A percentile compares a stretch with the other conserved stretches of the same genome.
Evolutionary conservation across 2,113 vertebrate genomes (phyloP).

Genomic region (Dendrocopos noguchii): DNA sequence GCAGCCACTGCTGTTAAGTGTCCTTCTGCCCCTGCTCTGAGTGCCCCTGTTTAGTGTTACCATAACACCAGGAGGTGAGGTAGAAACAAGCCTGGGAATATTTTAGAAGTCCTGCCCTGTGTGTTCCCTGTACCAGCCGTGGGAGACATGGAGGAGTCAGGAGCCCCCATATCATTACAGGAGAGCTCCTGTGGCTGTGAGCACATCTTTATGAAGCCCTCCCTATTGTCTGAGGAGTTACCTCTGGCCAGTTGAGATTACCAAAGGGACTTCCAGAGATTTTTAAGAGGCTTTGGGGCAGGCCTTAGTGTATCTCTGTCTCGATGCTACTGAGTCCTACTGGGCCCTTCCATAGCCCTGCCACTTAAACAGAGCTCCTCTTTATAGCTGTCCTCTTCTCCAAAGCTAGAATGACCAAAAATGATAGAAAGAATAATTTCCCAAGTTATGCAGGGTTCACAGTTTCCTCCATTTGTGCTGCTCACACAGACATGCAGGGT

Average conservation of each 20-base stretch:
- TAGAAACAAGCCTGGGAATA: not conserved
- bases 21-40: not conserved
- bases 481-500: not conserved
- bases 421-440: not conserved
- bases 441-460: not conserved
- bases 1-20: not conserved
- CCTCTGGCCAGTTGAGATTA: not conserved
- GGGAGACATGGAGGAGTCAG: not conserved
- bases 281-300: not conserved
- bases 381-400: not conserved
- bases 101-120: not conserved
- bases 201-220: not conserved
- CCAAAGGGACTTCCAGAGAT: not conserved
- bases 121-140: not conserved
- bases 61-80: rapidly evolving
- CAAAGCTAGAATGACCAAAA: not conserved
- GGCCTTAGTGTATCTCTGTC: not conserved
- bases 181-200: not conserved
- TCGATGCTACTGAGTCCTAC: not conserved
- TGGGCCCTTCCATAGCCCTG: not conserved
- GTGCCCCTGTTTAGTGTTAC: not conserved
- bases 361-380: not conserved
- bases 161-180: not conserved
- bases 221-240: not conserved
- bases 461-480: not conserved